Evolutionary conservation across 1,140 invertebrate genomes (phyloP).

Genomic region (Ectropis grisescens): DNA sequence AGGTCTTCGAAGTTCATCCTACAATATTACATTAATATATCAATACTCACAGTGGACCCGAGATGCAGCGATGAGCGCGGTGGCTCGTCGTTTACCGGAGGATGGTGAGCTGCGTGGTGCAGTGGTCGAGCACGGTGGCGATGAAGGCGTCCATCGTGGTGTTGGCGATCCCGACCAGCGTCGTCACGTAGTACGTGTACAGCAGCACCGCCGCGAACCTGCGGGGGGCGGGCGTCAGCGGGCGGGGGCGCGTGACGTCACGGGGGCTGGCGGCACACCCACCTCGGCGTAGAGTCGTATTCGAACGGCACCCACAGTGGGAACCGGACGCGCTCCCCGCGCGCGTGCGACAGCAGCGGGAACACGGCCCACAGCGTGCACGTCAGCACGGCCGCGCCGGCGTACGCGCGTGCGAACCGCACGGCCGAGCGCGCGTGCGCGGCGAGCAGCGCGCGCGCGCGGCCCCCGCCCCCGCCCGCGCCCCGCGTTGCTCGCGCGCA

Average conservation of each 20-base stretch:
- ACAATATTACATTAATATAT: too few species aligned
- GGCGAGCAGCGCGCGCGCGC: conserved; percentile 1
- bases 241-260: too few species aligned
- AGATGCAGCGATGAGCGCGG: too few species aligned
- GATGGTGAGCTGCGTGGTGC: conserved; percentile 41
- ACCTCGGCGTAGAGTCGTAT: neutral
- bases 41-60: too few species aligned
- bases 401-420: conserved; percentile 27
- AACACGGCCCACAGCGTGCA: conserved; percentile 49
- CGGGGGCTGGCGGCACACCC: too few species aligned
- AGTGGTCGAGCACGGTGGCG: conserved; percentile 40
- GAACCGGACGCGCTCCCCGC: conserved; percentile 24
- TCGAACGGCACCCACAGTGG: conserved; percentile 32
- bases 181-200: conserved; percentile 51
- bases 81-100: too few species aligned
- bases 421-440: conserved; percentile 16
- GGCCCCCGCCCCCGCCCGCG: conserved; percentile 16
- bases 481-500: conserved; percentile 30
- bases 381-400: conserved; percentile 37
- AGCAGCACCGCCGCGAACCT: conserved; percentile 35
- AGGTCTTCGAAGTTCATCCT: conserved; percentile 29
- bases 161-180: conserved; percentile 49
- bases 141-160: conserved; percentile 58
- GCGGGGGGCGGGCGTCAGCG: too few species aligned
- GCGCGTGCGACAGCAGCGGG: conserved; percentile 18